Conservation (phyloP, 2,113 vertebrate species). For the Megaleporinus macrocephalus region DNA sequence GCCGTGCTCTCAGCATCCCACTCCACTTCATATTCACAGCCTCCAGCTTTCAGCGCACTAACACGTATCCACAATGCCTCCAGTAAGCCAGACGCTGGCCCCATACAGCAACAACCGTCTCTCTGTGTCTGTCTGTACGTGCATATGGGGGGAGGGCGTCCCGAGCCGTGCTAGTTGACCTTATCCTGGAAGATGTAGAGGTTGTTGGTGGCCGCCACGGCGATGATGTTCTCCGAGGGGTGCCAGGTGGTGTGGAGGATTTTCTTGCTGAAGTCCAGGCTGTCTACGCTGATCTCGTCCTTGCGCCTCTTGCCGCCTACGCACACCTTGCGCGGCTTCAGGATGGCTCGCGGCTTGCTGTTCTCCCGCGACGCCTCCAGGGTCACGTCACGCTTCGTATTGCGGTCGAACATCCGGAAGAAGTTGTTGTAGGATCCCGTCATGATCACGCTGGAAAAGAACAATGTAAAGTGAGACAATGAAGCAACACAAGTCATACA, state of each 20-base stretch:
- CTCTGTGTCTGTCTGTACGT: background rate
- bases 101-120: slow-evolving; percentile 8
- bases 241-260: slow-evolving; percentile 92
- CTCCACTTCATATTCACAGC: slow-evolving; percentile 20
- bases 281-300: slow-evolving; percentile 91
- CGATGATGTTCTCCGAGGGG: slow-evolving; percentile 90
- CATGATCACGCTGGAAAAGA: slow-evolving; percentile 92
- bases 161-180: slow-evolving; percentile 79
- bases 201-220: slow-evolving; percentile 91
- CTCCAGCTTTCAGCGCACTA: background rate
- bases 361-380: slow-evolving; percentile 94
- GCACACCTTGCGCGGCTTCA: slow-evolving; percentile 89
- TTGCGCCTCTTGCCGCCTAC: slow-evolving; percentile 88
- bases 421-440: slow-evolving; percentile 99
- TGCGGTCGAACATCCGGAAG: slow-evolving; percentile 92
- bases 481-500: background rate
- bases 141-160: background rate
- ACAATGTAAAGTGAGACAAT: background rate
- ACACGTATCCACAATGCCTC: background rate
- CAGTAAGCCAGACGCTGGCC: slow-evolving; percentile 14
- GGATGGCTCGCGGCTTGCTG: slow-evolving; percentile 89
- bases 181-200: slow-evolving; percentile 96
- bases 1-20: slow-evolving; percentile 4
- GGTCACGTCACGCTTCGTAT: slow-evolving; percentile 92
- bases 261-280: slow-evolving; percentile 95